These are phyloP conservation scores for Notothenia rossii DNA, from an alignment of 2,113 vertebrate species.

Conservation along the genomic window DNA sequence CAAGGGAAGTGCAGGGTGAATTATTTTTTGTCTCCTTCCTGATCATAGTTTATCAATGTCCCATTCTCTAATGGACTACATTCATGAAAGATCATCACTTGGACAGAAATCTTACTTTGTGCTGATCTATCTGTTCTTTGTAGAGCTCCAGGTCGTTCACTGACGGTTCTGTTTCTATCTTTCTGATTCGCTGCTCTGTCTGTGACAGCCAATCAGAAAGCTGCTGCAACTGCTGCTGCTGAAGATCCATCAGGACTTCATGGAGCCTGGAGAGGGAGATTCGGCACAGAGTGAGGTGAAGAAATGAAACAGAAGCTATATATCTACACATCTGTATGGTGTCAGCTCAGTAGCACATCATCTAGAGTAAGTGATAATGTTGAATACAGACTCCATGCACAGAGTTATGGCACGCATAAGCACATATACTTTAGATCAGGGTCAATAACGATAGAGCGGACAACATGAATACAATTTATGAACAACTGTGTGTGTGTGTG, in stretches of 20 bases:
- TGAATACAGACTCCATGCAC: background rate
- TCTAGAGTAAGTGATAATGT: background rate
- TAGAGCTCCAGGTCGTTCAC: constrained; percentile 86
- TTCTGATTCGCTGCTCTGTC: constrained; percentile 93
- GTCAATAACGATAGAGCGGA: constrained; percentile 18
- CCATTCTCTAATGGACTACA: background rate
- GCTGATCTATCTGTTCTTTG: constrained; percentile 90
- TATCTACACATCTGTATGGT: constrained; percentile 2
- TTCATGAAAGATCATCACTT: background rate
- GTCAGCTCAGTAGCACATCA: constrained; percentile 18
- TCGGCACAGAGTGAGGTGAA: background rate
- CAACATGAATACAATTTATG: constrained; percentile 16
- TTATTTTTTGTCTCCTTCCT: background rate
- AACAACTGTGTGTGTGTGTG: constrained; percentile 1
- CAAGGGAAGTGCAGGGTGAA: background rate
- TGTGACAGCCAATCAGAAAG: constrained; percentile 92
- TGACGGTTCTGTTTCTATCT: constrained; percentile 87
- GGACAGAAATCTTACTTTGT: constrained; percentile 81
- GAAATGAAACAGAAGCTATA: background rate
- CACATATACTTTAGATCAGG: constrained; percentile 1
- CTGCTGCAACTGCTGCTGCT: constrained; percentile 95
- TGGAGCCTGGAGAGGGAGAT: constrained; percentile 86
- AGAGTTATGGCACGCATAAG: constrained; percentile 4
- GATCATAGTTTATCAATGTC: background rate
- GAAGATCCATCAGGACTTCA: constrained; percentile 95